Base-by-base conservation (phyloP, 1,140 invertebrate species). In the Drosophila ohnishii region DNA sequence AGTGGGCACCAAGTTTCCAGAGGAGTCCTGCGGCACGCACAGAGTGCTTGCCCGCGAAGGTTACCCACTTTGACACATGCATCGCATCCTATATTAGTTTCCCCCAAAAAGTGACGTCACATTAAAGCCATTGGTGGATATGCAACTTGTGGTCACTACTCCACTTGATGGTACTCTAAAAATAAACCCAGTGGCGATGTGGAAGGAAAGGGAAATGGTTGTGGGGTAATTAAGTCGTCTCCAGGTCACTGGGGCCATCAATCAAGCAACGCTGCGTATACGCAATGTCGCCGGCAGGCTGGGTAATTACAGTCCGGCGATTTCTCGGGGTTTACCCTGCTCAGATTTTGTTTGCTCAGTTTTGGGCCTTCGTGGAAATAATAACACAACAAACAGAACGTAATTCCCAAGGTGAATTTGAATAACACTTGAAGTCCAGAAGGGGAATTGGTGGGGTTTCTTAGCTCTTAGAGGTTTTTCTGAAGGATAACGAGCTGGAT, bases 11-110 rank as follows among this genome's bases (percentile, higher is more conserved):
- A 65, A 66, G 72, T 79, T 69, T 58, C 66, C 28, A 73, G 63
- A 37, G 13, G 32, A 67, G 71, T 83, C 58, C 35, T 65, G 47
- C 48, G 53, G 35, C 83, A 86, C 80, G 83, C 82, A 86, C 75
- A 47, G 51, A 55, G 4, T 19, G 28, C 69, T 37, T 56, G 48
- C 32, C n/a, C 22, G 13, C 76, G 79, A 86, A 86, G 83, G 84
- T 86, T 86, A 78, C 14, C 40, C 58, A 39, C 55, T 69, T 63
- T 50, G 37, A 35, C 58, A 61, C 69, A 40, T 75, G 48, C 66
- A 71, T 44, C n/a, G 45, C 10, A 58, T 55, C 51, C 48, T 13
- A 8, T 11, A 11, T 13, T 3, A 1, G 5, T 2, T 14, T 22
- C 30, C 32, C 9, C 32, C 28, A 0, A 22, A 67, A 69, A 50